phyloP scores from a whole-genome alignment of 2,888 invertebrate genomes.

The Microctonus brassicae region DNA sequence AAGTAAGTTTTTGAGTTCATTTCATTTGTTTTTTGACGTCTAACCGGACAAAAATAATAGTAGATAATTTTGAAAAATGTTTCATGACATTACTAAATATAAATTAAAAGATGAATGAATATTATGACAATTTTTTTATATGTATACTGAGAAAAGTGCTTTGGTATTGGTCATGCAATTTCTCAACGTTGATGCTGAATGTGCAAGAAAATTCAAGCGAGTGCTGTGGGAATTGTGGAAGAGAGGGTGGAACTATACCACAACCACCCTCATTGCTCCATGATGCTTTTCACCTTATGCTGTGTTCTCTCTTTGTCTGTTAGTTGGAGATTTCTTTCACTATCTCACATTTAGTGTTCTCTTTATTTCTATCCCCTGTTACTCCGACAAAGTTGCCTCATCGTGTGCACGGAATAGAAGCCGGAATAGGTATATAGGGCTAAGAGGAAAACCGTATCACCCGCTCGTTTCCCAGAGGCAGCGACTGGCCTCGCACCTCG shows the following conservation, averaged over 20 bases:
- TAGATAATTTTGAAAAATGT: no score
- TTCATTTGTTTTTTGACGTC: no score
- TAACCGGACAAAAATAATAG: no score
- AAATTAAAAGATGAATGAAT: no score
- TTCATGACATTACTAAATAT: no score
- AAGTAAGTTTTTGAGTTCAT: no score
- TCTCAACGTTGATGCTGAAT: slow-evolving; percentile 44
- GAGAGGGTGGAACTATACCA: slow-evolving; percentile 19
- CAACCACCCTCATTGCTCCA: slow-evolving; percentile 17
- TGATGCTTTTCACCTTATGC: slow-evolving; percentile 1
- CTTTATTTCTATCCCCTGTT: background rate
- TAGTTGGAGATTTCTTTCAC: slow-evolving; percentile 1
- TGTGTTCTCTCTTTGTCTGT: slow-evolving; percentile 16
- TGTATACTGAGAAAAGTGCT: slow-evolving; percentile 23
- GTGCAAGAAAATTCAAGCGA: slow-evolving; percentile 42
- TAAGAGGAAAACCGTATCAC: slow-evolving; percentile 42
- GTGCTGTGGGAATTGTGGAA: background rate
- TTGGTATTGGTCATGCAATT: slow-evolving; percentile 35
- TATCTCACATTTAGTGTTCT: background rate
- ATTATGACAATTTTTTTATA: no score
- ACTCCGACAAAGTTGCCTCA: slow-evolving; percentile 18
- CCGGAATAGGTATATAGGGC: background rate
- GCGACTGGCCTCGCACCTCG: slow-evolving; percentile 34
- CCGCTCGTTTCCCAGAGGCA: slow-evolving; percentile 45
- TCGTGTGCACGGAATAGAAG: slow-evolving; percentile 20